A percentile compares a stretch with the other conserved stretches of the same genome.
phyloP scores from a whole-genome alignment of 2,888 invertebrate genomes.

The Pyrochroa serraticornis region DNA sequence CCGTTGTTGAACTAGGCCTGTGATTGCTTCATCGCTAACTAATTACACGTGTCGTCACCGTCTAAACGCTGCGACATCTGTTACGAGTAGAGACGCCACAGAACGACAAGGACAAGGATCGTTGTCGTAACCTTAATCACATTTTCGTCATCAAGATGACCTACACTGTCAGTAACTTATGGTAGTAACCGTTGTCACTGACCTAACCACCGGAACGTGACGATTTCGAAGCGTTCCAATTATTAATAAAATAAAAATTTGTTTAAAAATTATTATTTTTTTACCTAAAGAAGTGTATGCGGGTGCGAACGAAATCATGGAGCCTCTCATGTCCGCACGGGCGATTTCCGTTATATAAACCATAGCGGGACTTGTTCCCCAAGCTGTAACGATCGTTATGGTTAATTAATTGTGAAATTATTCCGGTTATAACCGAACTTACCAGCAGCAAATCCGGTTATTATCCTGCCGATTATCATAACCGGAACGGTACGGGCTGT shows the following conservation, averaged over 20 bases:
- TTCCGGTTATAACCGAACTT: constrained; percentile 22
- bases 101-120: too few relatives aligned
- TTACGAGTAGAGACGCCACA: too few relatives aligned
- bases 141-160: not conserved
- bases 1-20: too few relatives aligned
- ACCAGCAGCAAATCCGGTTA: constrained; percentile 64
- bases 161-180: not conserved
- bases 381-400: constrained; percentile 54
- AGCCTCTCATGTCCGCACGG: constrained; percentile 63
- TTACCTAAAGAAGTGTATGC: constrained; percentile 64
- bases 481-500: constrained; percentile 58
- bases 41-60: too few relatives aligned
- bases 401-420: not conserved
- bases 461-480: constrained; percentile 60
- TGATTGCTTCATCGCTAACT: too few relatives aligned
- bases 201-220: not conserved
- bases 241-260: too few relatives aligned
- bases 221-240: too few relatives aligned
- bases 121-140: too few relatives aligned
- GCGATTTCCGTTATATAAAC: constrained; percentile 69
- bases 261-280: not conserved
- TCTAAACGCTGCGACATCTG: too few relatives aligned
- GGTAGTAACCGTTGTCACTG: not conserved
- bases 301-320: constrained; percentile 65
- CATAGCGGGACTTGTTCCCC: constrained; percentile 66